Evolutionary conservation across 2,888 invertebrate genomes (phyloP).

Genomic region (Liodrosophila aerea): DNA sequence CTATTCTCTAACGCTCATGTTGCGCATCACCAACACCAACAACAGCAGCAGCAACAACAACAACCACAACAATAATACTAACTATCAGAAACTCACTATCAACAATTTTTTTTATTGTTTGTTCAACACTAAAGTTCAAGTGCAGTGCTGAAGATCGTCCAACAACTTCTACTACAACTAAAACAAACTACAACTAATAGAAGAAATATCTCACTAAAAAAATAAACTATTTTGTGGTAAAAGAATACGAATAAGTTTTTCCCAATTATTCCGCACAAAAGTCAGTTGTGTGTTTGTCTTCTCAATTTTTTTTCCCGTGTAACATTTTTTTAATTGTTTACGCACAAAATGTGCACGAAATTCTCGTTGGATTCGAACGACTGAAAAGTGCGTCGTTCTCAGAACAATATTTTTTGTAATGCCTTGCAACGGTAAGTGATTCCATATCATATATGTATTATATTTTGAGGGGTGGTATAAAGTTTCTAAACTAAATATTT

Average conservation of each 20-base stretch:
- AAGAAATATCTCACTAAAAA: neutral
- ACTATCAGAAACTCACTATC: conserved; percentile 22
- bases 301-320: conserved; percentile 33
- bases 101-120: conserved; percentile 33
- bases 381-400: conserved; percentile 70
- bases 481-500: too few relatives aligned
- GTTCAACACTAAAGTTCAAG: conserved; percentile 30
- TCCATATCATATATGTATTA: neutral
- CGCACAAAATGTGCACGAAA: conserved; percentile 75
- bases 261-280: neutral
- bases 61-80: conserved; percentile 12
- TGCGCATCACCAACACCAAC: conserved; percentile 18
- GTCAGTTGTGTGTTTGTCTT: conserved; percentile 16
- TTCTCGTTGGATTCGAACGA: conserved; percentile 70
- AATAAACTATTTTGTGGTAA: conserved; percentile 10
- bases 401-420: conserved; percentile 18
- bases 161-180: neutral
- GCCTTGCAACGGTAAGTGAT: too few relatives aligned
- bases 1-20: conserved; percentile 29
- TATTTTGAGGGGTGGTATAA: neutral
- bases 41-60: conserved; percentile 3
- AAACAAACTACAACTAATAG: neutral
- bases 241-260: conserved; percentile 5
- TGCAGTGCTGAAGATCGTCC: conserved; percentile 42
- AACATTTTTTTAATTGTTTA: conserved; percentile 44